Base-by-base conservation (phyloP, 1,140 invertebrate species). In the Holcopasites calliopsidis region DNA sequence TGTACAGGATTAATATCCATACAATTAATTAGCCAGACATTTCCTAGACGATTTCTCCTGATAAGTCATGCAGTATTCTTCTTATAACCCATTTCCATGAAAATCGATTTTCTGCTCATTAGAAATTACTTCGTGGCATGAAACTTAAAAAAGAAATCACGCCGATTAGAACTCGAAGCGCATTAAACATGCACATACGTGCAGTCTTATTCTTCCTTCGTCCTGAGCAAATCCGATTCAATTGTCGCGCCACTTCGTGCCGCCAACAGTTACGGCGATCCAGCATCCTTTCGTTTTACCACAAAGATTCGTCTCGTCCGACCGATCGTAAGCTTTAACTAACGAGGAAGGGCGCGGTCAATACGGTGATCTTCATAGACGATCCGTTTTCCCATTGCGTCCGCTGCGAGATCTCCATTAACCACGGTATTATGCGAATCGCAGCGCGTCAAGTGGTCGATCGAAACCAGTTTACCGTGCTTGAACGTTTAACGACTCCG, bases 391-490 rank as follows among this genome's bases (percentile, higher is more conserved):
- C n/a, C 55, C 42, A 42, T 69, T 35, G 40, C 28, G 57, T n/a
- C 33, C 23, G 26, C 38, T 33, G 35, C 69, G 31, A 40, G 35
- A 76, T 76, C 42, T 58, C 58, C 54, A 77, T 77, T 55, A 57
- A 68, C 75, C 16, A 31, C 31, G 33, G 42, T 77, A 72, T 72
- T 72, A 73, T 77, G 75, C 68, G 73, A 77, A 77, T 77, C 16
- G 13, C 23, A 23, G 44, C 55, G 57, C 58, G 66, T 65, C 69
- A 60, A 64, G 52, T 64, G 38, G 52, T 42, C 69, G 75, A 73
- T 73, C 71, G 70, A 64, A 58, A 42, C 60, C 69, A 49, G 57
- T 70, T 76, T 76, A 76, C 49, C 62, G 62, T n/a, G 33, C 52
- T 58, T 35, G 35, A 65, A 73, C 60, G 65, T 73, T 65, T 65